These are phyloP conservation scores for Neoaliturus tenellus DNA, from an alignment of 2,888 invertebrate genomes.

Conservation along the genomic window DNA sequence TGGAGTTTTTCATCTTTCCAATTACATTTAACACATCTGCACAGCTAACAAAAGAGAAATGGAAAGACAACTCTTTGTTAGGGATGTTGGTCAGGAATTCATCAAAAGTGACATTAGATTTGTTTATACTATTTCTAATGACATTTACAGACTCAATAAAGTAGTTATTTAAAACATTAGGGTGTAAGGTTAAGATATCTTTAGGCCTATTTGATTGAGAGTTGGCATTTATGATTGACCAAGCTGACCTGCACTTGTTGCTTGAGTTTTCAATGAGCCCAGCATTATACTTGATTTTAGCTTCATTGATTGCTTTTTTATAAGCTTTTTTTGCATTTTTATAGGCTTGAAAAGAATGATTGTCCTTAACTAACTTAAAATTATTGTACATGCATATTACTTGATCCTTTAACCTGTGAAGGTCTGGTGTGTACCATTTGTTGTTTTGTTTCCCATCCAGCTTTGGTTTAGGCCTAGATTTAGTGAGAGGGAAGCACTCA, in stretches of 20 bases:
- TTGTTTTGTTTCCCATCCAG: not conserved
- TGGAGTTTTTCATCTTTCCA: not conserved
- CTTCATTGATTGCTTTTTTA: not conserved
- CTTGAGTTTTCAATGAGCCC: not conserved
- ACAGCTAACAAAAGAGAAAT: too few species aligned
- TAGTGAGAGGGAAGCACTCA: not conserved
- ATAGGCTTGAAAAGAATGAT: not conserved
- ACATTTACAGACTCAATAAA: not conserved
- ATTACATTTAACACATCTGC: too few species aligned
- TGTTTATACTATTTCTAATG: not conserved
- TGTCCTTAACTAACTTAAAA: not conserved
- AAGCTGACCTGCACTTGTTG: not conserved
- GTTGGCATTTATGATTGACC: not conserved
- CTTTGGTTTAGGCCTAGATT: not conserved
- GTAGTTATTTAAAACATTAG: not conserved
- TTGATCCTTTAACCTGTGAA: not conserved
- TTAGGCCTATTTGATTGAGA: not conserved
- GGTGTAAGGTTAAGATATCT: not conserved
- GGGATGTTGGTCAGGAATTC: not conserved
- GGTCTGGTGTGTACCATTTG: not conserved
- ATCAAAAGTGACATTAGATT: not conserved
- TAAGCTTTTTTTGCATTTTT: not conserved
- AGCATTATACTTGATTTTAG: not conserved
- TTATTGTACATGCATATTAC: not conserved
- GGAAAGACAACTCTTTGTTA: not conserved